Evolutionary conservation across 2,888 invertebrate genomes (phyloP).

Genomic region (Netelia inedita): DNA sequence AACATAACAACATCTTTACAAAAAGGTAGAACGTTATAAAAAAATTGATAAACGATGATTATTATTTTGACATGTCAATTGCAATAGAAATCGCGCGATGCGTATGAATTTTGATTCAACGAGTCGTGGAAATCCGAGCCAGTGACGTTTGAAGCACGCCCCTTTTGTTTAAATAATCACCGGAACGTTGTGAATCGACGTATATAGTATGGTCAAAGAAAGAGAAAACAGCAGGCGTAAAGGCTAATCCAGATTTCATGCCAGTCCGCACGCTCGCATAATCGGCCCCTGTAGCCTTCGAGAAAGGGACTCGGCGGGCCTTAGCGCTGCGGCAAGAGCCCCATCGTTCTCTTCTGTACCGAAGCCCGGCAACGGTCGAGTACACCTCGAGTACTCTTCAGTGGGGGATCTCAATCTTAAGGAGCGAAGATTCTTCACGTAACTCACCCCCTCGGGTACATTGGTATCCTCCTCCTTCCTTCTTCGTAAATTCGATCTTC

Average conservation of each 20-base stretch:
- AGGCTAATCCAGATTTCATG: slow-evolving; percentile 57
- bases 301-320: slow-evolving; percentile 16
- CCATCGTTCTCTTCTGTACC: slow-evolving; percentile 3
- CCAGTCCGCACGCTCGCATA: slow-evolving; percentile 57
- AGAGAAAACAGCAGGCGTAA: slow-evolving; percentile 4
- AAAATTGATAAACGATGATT: too few species aligned
- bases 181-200: slow-evolving; percentile 19
- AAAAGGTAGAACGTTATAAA: too few species aligned
- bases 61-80: not conserved
- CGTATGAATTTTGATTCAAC: not conserved
- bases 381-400: slow-evolving; percentile 35
- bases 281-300: slow-evolving; percentile 30
- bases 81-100: not conserved
- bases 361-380: slow-evolving; percentile 25
- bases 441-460: slow-evolving; percentile 49
- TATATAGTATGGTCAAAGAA: slow-evolving; percentile 17
- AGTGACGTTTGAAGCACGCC: slow-evolving; percentile 11
- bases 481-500: slow-evolving; percentile 63
- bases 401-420: slow-evolving; percentile 56
- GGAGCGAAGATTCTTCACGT: slow-evolving; percentile 55
- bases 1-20: too few species aligned
- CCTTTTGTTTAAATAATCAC: slow-evolving; percentile 51
- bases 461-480: slow-evolving; percentile 55
- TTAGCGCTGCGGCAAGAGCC: slow-evolving; percentile 31
- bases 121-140: slow-evolving; percentile 1